Percentiles rank a stretch among this genome's conserved stretches.
Conservation (phyloP, 1,140 invertebrate genomes). For the Cepaea nemoralis region DNA sequence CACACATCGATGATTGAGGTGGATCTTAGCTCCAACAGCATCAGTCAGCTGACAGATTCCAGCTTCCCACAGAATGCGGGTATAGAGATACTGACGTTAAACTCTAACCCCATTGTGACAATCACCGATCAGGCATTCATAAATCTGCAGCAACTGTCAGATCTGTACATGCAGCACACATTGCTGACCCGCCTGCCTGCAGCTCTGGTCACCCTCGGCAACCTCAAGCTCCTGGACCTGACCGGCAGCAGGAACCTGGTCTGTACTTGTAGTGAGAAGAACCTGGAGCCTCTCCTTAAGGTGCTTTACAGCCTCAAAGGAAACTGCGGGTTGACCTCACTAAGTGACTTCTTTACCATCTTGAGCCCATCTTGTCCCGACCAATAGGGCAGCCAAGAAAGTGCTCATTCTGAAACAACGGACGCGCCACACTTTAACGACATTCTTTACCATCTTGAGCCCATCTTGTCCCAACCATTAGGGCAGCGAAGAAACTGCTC, state of each 20-base stretch:
- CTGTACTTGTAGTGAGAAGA: background rate
- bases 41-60: background rate
- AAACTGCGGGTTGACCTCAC: background rate
- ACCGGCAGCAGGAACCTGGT: background rate
- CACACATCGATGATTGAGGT: background rate
- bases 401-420: too few relatives aligned
- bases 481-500: too few relatives aligned
- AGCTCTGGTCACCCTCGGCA: background rate
- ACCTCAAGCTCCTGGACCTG: background rate
- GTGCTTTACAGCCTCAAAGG: background rate
- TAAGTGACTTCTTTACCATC: background rate
- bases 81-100: background rate
- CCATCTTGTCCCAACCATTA: too few relatives aligned
- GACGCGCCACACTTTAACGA: too few relatives aligned
- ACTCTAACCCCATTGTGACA: background rate
- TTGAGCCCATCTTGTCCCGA: background rate
- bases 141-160: background rate
- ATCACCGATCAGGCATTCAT: background rate
- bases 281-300: background rate
- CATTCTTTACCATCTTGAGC: too few relatives aligned
- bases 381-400: too few relatives aligned
- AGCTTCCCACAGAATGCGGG: background rate
- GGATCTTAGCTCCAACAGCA: background rate
- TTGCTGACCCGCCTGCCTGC: background rate
- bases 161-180: background rate